These are phyloP conservation scores for Anas bernieri DNA, from an alignment of 2,797 vertebrate species.

Conservation along the genomic window DNA sequence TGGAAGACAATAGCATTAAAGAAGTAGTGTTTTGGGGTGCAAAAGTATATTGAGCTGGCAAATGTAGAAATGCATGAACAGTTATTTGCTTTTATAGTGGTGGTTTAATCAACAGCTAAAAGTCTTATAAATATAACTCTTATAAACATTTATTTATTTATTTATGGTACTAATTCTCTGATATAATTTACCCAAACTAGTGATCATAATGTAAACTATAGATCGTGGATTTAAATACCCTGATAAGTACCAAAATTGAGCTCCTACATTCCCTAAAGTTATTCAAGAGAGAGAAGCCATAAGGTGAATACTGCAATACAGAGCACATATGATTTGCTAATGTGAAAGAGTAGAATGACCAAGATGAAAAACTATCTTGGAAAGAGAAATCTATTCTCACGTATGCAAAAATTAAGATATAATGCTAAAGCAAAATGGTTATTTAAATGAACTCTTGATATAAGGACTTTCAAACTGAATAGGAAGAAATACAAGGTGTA, in stretches of 20 bases:
- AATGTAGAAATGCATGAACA: neutral
- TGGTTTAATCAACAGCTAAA: neutral
- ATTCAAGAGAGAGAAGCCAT: neutral
- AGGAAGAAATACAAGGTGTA: rapidly evolving
- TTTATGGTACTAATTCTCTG: neutral
- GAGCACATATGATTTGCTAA: neutral
- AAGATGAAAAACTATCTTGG: neutral
- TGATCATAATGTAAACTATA: neutral
- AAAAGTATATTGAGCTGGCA: neutral
- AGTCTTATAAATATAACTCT: neutral
- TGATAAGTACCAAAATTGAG: neutral
- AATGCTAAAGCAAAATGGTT: neutral
- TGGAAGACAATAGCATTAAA: neutral
- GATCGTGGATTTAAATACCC: neutral
- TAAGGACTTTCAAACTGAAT: neutral
- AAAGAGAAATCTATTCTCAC: neutral
- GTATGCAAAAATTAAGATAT: neutral
- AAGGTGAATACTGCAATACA: neutral
- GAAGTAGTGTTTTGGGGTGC: neutral
- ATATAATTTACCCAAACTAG: neutral
- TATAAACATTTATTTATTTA: neutral
- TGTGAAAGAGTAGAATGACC: neutral
- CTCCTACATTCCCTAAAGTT: neutral
- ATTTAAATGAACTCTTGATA: neutral
- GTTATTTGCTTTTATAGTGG: neutral